These are phyloP conservation scores for Drosophila fuyamai DNA, from an alignment of 1,140 invertebrate species.

Conservation along the genomic window DNA sequence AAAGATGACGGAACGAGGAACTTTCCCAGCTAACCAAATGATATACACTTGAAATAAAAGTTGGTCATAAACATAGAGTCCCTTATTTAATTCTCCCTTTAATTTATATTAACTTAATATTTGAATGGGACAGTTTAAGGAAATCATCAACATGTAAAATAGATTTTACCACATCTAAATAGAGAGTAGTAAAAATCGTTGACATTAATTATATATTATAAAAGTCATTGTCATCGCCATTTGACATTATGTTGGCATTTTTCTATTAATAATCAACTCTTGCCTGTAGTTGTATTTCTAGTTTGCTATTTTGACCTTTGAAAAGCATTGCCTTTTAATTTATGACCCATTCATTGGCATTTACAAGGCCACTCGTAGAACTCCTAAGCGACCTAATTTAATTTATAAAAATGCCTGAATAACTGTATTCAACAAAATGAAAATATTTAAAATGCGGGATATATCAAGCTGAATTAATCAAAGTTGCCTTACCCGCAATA, in stretches of 20 bases:
- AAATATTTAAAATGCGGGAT: not conserved
- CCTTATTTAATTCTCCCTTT: no score
- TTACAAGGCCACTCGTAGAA: not conserved
- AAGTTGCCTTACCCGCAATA: conserved; percentile 21
- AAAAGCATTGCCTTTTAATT: not conserved
- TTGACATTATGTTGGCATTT: not conserved
- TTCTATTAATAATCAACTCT: not conserved
- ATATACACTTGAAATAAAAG: not conserved
- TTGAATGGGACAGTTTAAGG: no score
- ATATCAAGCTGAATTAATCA: conserved; percentile 32
- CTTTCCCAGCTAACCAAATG: not conserved
- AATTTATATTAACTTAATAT: no score
- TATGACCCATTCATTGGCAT: not conserved
- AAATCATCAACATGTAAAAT: no score
- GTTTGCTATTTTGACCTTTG: not conserved
- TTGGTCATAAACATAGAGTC: not conserved
- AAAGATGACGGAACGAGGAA: not conserved
- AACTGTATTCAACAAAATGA: conserved; percentile 19
- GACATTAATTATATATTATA: not conserved
- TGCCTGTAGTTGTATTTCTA: not conserved
- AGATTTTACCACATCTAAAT: no score
- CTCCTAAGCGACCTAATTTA: conserved; percentile 11
- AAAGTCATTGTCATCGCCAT: not conserved
- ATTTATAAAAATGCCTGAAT: conserved; percentile 9
- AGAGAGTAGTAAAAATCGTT: no score